A percentile compares a stretch with the other conserved stretches of the same genome.
These are phyloP conservation scores for Leptura quadrifasciata DNA, from an alignment of 2,888 invertebrate genomes.

Conservation along the genomic window DNA sequence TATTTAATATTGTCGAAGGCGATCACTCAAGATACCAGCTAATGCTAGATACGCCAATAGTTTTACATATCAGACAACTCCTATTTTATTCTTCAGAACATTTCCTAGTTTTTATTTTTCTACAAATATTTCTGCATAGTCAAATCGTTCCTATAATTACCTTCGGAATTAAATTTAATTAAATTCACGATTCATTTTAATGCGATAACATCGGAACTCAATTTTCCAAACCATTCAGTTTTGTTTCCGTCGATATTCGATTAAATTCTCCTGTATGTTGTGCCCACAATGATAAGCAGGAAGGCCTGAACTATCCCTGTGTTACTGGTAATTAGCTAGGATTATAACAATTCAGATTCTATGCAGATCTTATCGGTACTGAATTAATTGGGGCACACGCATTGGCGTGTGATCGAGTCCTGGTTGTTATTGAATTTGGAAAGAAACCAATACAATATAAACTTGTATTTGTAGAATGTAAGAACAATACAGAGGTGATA, in stretches of 20 bases:
- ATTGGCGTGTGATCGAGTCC: background rate
- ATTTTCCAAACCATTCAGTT: slow-evolving; percentile 36
- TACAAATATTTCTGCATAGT: background rate
- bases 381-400: slow-evolving; percentile 6
- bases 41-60: background rate
- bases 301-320: slow-evolving; percentile 6
- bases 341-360: slow-evolving; percentile 31
- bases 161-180: slow-evolving; percentile 22
- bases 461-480: background rate
- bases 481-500: background rate
- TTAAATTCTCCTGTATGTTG: slow-evolving; percentile 27
- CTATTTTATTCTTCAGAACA: background rate
- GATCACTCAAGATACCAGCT: background rate
- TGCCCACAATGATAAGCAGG: slow-evolving; percentile 23
- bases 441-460: background rate
- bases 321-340: slow-evolving; percentile 15
- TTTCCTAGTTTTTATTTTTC: background rate
- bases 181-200: slow-evolving; percentile 9
- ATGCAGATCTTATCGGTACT: background rate
- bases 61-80: background rate
- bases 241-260: slow-evolving; percentile 35
- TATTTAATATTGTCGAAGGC: background rate
- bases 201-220: slow-evolving; percentile 22
- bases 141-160: background rate
- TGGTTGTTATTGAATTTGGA: background rate